Conservation (phyloP, 2,113 vertebrate species). For the Triplophysa siluroides region DNA sequence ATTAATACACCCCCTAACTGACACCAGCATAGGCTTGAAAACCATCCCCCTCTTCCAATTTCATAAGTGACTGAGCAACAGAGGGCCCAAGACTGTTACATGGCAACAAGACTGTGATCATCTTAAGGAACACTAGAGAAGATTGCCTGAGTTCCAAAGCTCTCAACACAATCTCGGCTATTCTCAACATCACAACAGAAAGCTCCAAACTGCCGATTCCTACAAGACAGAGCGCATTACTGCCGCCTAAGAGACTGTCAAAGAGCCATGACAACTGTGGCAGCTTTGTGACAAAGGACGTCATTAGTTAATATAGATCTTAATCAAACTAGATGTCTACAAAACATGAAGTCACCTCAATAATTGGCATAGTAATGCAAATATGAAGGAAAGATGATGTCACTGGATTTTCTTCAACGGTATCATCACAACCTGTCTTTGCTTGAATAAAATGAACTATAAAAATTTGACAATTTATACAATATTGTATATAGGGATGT, state of each 20-base stretch:
- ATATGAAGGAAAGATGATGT: no score
- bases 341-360: not conserved
- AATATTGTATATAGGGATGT: no score
- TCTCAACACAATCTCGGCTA: slow-evolving; percentile 27
- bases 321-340: not conserved
- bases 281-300: slow-evolving; percentile 7
- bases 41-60: slow-evolving; percentile 35
- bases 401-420: no score
- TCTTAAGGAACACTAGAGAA: slow-evolving; percentile 27
- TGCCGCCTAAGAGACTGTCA: slow-evolving; percentile 18
- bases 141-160: slow-evolving; percentile 40
- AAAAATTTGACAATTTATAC: no score
- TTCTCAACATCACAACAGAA: slow-evolving; percentile 26
- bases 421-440: no score
- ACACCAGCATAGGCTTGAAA: slow-evolving; percentile 15
- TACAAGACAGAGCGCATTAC: not conserved
- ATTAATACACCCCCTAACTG: slow-evolving; percentile 4
- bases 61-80: slow-evolving; percentile 30
- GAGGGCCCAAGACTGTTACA: not conserved
- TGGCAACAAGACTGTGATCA: not conserved
- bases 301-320: not conserved
- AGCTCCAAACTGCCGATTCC: not conserved
- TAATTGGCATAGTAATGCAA: not conserved
- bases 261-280: slow-evolving; percentile 11
- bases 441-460: no score